Conservation (phyloP, 2,888 invertebrate genomes). For the Orthosia gracilis region DNA sequence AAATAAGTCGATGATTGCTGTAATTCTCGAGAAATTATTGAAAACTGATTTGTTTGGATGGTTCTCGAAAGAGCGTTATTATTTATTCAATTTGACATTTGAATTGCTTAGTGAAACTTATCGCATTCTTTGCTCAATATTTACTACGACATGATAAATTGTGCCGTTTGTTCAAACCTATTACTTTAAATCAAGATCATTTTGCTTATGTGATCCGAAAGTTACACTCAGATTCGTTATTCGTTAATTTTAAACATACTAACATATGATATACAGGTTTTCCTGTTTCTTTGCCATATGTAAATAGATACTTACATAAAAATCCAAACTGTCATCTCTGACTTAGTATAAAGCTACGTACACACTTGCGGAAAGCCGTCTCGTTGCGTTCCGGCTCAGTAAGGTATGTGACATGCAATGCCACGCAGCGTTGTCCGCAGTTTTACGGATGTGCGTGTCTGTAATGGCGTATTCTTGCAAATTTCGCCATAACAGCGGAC, state of each 20-base stretch:
- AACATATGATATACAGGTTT: not conserved
- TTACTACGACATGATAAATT: not conserved
- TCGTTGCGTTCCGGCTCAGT: not conserved
- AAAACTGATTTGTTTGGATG: not conserved
- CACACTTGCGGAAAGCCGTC: not conserved
- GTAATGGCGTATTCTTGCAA: slow-evolving; percentile 61
- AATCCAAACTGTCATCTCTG: not conserved
- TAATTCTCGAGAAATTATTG: slow-evolving; percentile 14
- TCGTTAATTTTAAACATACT: too few relatives aligned
- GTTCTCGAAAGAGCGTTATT: slow-evolving; percentile 1
- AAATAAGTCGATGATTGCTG: slow-evolving; percentile 13
- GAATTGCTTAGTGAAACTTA: slow-evolving; percentile 12
- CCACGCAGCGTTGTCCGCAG: slow-evolving; percentile 6
- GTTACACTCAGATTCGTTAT: not conserved
- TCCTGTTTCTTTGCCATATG: not conserved
- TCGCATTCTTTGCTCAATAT: not conserved
- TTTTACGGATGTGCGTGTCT: slow-evolving; percentile 40
- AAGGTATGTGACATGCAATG: not conserved
- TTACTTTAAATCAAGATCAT: not conserved
- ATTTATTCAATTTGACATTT: slow-evolving; percentile 21
- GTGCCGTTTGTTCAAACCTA: not conserved
- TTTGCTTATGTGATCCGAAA: not conserved
- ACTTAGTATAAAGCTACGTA: slow-evolving; percentile 24
- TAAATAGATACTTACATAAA: not conserved
- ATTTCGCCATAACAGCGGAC: slow-evolving; percentile 34